Percentiles rank a stretch among this genome's conserved stretches.
These are phyloP conservation scores for Toxonevra muliebris DNA, from an alignment of 2,888 invertebrate species.

Conservation along the genomic window DNA sequence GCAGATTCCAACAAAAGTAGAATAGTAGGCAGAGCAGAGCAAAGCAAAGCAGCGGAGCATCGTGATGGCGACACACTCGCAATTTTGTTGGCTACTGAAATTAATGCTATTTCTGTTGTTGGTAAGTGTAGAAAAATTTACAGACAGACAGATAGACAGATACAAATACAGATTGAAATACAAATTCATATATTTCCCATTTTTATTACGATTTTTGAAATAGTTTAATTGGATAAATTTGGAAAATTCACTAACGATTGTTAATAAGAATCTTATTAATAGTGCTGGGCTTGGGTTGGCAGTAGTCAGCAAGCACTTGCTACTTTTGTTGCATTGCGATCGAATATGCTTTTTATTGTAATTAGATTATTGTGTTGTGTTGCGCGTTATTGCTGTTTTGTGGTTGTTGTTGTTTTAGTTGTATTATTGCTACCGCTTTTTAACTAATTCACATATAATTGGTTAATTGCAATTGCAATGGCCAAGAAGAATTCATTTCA, in stretches of 20 bases:
- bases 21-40: slow-evolving; percentile 10
- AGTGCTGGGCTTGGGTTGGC: no score
- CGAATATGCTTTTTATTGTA: no score
- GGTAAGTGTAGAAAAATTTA: slow-evolving; percentile 52
- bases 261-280: no score
- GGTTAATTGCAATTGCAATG: slow-evolving; percentile 28
- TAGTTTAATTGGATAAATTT: no score
- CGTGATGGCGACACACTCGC: slow-evolving; percentile 41
- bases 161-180: no score
- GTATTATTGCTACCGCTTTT: slow-evolving; percentile 22
- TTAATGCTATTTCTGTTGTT: slow-evolving; percentile 52
- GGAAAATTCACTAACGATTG: no score
- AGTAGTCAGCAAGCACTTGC: no score
- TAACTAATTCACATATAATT: slow-evolving; percentile 29
- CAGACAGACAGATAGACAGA: no score
- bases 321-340: no score
- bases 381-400: background rate
- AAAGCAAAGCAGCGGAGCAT: slow-evolving; percentile 31
- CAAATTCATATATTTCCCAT: no score
- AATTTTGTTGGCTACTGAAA: slow-evolving; percentile 57
- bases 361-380: no score
- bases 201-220: no score
- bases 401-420: slow-evolving; percentile 7
- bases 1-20: background rate
- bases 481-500: slow-evolving; percentile 17